Percentiles rank a stretch among this genome's conserved stretches.
These are phyloP conservation scores for Ypsolopha sequella DNA, from an alignment of 2,888 invertebrate genomes.

Conservation along the genomic window DNA sequence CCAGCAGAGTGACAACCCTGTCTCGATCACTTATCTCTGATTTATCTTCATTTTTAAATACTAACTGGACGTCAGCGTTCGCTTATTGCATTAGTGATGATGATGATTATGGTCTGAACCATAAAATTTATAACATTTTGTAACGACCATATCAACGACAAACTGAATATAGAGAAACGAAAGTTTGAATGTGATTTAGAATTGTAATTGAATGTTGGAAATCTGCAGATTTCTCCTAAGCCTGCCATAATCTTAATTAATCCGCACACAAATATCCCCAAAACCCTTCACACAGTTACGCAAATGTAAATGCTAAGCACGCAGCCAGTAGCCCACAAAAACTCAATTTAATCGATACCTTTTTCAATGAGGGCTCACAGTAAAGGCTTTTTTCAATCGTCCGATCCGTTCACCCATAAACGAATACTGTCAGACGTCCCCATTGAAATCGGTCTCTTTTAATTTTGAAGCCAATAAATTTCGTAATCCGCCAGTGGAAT, in stretches of 20 bases:
- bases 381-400: conserved; percentile 31
- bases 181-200: too few relatives aligned
- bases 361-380: conserved; percentile 33
- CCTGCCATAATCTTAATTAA: neutral
- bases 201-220: too few relatives aligned
- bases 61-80: neutral
- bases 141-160: too few relatives aligned
- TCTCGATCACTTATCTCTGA: conserved; percentile 17
- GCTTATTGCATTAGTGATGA: neutral
- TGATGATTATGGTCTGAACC: neutral
- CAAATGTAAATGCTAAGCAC: conserved; percentile 9
- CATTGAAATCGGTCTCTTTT: conserved; percentile 68
- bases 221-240: too few relatives aligned
- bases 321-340: conserved; percentile 24
- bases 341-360: conserved; percentile 38
- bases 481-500: conserved; percentile 65
- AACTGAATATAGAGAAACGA: too few relatives aligned
- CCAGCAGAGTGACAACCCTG: conserved; percentile 16
- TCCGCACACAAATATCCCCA: neutral
- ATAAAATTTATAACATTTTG: too few relatives aligned
- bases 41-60: conserved; percentile 17
- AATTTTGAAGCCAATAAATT: conserved; percentile 68
- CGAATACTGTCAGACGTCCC: conserved; percentile 52
- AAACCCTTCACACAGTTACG: neutral
- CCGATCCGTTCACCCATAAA: conserved; percentile 43